These are phyloP conservation scores for Ptychochromis oligacanthus DNA, from an alignment of 2,113 vertebrate species.

Conservation along the genomic window DNA sequence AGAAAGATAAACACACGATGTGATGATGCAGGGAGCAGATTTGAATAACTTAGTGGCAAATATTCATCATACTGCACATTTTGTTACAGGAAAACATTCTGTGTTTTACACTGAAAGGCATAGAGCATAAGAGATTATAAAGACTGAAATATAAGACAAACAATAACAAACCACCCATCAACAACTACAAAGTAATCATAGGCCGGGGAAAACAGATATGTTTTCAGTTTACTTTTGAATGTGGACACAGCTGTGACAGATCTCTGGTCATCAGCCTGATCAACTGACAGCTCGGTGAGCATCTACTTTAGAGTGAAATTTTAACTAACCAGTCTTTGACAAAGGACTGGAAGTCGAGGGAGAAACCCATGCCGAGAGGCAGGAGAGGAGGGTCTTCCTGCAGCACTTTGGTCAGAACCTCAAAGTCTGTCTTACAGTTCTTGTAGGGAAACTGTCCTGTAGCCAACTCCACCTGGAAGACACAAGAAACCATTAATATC, in stretches of 20 bases:
- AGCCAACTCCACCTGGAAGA: slow-evolving; percentile 89
- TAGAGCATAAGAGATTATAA: background rate
- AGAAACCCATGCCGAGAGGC: slow-evolving; percentile 92
- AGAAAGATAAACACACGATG: background rate
- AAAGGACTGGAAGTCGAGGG: slow-evolving; percentile 94
- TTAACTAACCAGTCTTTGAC: slow-evolving; percentile 93
- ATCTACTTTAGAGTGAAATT: background rate
- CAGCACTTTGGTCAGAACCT: slow-evolving; percentile 97
- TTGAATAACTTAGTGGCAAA: background rate
- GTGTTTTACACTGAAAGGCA: background rate
- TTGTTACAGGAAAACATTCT: background rate
- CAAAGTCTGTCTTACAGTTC: slow-evolving; percentile 96
- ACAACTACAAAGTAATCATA: background rate
- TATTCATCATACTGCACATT: background rate
- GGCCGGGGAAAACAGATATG: background rate
- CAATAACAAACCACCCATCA: background rate
- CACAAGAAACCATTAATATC: background rate
- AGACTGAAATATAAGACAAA: background rate
- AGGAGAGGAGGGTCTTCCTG: slow-evolving; percentile 94
- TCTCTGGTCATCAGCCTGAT: background rate
- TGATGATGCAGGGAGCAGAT: background rate
- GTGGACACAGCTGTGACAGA: background rate
- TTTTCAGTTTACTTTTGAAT: background rate
- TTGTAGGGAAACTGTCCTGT: slow-evolving; percentile 96
- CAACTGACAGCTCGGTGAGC: background rate